Conservation (phyloP, 2,888 invertebrate species). For the Oxyteleia sp. region DNA sequence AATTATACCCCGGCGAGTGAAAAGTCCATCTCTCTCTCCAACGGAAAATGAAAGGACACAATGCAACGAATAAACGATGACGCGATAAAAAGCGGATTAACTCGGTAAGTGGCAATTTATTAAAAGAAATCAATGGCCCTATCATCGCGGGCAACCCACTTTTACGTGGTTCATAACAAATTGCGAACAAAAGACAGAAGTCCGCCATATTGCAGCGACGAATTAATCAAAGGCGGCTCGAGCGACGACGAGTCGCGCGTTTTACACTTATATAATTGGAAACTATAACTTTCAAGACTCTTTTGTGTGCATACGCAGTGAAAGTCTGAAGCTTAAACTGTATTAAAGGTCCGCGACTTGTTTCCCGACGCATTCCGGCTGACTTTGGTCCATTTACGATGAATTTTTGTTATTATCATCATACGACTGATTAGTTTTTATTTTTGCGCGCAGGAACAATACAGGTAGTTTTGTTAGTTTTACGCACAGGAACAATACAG, state of each 20-base stretch:
- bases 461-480: no score
- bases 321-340: constrained; percentile 24
- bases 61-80: not conserved
- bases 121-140: constrained; percentile 13
- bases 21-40: not conserved
- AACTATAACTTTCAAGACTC: constrained; percentile 52
- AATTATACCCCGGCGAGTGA: not conserved
- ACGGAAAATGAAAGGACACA: not conserved
- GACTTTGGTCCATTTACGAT: constrained; percentile 21
- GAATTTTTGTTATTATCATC: constrained; percentile 10
- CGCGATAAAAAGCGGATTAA: not conserved
- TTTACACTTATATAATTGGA: constrained; percentile 43
- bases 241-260: constrained; percentile 21
- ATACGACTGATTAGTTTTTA: no score
- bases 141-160: constrained; percentile 25
- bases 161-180: constrained; percentile 8
- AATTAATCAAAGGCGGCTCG: constrained; percentile 32
- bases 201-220: constrained; percentile 14
- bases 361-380: constrained; percentile 4
- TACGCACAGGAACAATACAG: no score
- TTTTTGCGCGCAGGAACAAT: not conserved
- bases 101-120: constrained; percentile 10
- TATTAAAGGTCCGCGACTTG: constrained; percentile 27
- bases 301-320: constrained; percentile 29
- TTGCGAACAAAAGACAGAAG: constrained; percentile 30